Percentiles rank a stretch among this genome's conserved stretches.
phyloP scores from a whole-genome alignment of 2,888 invertebrate genomes.

The Allygus modestus region DNA sequence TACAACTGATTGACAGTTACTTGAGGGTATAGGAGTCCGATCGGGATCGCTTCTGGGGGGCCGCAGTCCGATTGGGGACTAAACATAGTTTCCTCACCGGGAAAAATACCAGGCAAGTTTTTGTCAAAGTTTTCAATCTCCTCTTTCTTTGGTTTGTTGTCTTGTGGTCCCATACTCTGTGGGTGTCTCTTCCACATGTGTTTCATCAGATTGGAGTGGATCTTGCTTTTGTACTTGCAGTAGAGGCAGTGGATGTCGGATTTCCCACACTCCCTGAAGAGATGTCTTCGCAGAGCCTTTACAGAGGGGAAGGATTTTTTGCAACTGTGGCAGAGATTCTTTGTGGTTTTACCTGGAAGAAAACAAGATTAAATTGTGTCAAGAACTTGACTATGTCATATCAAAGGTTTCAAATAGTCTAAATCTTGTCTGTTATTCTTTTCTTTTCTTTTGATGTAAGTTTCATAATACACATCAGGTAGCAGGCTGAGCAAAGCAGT shows the following conservation, averaged over 20 bases:
- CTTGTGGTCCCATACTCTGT: background rate
- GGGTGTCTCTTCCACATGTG: slow-evolving; percentile 18
- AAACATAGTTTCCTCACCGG: too few species aligned
- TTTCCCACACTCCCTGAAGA: background rate
- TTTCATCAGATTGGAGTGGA: background rate
- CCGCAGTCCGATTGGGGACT: background rate
- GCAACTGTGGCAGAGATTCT: background rate
- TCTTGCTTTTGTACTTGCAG: slow-evolving; percentile 33
- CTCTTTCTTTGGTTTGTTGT: background rate
- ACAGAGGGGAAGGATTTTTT: background rate
- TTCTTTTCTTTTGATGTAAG: too few species aligned
- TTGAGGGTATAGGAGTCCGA: background rate
- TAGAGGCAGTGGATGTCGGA: background rate
- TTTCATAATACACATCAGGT: too few species aligned
- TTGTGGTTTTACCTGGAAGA: background rate
- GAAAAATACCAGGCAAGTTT: background rate
- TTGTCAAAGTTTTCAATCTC: background rate
- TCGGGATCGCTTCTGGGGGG: background rate
- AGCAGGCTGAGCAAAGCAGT: too few species aligned
- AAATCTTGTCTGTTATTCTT: too few species aligned
- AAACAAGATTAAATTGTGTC: too few species aligned
- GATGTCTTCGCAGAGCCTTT: slow-evolving; percentile 11
- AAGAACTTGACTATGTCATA: too few species aligned
- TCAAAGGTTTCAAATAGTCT: too few species aligned
- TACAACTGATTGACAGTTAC: background rate